phyloP scores from a whole-genome alignment of 2,797 vertebrate genomes.

The Sandelia bainsii region DNA sequence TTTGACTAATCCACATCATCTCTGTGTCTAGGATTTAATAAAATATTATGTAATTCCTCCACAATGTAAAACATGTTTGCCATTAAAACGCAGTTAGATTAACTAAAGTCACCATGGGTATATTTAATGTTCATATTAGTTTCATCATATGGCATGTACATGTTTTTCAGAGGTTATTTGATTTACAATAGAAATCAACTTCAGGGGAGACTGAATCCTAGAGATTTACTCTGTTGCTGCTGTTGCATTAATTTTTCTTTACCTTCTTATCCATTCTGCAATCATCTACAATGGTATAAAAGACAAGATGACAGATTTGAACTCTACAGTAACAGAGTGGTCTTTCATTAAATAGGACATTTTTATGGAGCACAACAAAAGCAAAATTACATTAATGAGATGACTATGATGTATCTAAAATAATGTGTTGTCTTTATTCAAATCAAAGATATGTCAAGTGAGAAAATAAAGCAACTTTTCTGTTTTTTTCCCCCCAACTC shows the following conservation, averaged over 20 bases:
- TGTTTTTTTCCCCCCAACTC: constrained; percentile 25
- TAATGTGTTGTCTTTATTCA: constrained; percentile 38
- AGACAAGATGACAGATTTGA: constrained; percentile 62
- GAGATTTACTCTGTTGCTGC: constrained; percentile 10
- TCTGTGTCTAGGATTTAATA: constrained; percentile 34
- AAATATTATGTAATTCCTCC: constrained; percentile 31
- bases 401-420: constrained; percentile 57
- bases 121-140: constrained; percentile 41
- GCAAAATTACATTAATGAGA: constrained; percentile 59
- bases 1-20: constrained; percentile 18
- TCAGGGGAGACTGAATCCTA: constrained; percentile 27
- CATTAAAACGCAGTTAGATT: constrained; percentile 36
- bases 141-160: constrained; percentile 37
- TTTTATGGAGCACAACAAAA: constrained; percentile 57
- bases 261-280: constrained; percentile 25
- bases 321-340: constrained; percentile 38
- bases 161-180: constrained; percentile 53
- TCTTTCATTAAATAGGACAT: constrained; percentile 61
- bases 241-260: constrained; percentile 9
- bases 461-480: constrained; percentile 56
- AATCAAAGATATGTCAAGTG: constrained; percentile 68
- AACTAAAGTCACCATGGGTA: constrained; percentile 40
- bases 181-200: constrained; percentile 28
- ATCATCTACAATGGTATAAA: constrained; percentile 37
- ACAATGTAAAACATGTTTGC: constrained; percentile 63